phyloP scores from a whole-genome alignment of 2,797 vertebrate species.

The Meda fulgida region DNA sequence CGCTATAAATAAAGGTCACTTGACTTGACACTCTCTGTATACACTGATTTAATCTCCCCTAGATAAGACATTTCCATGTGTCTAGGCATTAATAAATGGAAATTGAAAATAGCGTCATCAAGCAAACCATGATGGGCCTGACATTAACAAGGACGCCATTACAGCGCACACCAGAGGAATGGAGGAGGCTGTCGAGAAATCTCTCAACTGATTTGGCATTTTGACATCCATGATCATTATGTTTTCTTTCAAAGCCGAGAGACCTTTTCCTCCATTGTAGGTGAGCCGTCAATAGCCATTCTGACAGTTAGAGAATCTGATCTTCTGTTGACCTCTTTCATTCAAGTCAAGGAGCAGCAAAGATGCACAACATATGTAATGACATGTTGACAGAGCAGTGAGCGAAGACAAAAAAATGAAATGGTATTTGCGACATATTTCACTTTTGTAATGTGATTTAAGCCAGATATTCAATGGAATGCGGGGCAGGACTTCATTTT shows the following conservation, averaged over 20 bases:
- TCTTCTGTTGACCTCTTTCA: conserved; percentile 5
- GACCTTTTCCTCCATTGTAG: conserved; percentile 41
- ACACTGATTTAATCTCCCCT: conserved; percentile 34
- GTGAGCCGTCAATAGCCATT: conserved; percentile 30
- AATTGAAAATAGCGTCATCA: conserved; percentile 51
- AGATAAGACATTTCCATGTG: conserved; percentile 40
- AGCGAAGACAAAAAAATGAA: background rate
- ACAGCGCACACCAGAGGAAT: conserved; percentile 10
- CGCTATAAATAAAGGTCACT: too few relatives aligned
- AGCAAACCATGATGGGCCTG: conserved; percentile 38
- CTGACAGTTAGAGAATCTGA: conserved; percentile 30
- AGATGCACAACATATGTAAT: conserved; percentile 12
- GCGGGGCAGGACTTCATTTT: background rate
- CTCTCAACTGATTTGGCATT: conserved; percentile 47
- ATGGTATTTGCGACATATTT: background rate
- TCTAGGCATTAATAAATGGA: conserved; percentile 53
- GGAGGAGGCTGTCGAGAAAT: conserved; percentile 24
- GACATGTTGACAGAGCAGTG: conserved; percentile 6
- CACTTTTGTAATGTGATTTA: background rate
- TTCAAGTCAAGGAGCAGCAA: conserved; percentile 2
- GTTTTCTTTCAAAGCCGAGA: conserved; percentile 33
- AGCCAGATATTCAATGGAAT: background rate
- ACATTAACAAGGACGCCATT: conserved; percentile 54
- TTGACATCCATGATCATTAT: conserved; percentile 51
- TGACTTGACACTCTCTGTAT: background rate